Percentiles rank a stretch among this genome's conserved stretches.
Conservation (phyloP, 2,888 invertebrate genomes). For the Stegana nigrithorax region DNA sequence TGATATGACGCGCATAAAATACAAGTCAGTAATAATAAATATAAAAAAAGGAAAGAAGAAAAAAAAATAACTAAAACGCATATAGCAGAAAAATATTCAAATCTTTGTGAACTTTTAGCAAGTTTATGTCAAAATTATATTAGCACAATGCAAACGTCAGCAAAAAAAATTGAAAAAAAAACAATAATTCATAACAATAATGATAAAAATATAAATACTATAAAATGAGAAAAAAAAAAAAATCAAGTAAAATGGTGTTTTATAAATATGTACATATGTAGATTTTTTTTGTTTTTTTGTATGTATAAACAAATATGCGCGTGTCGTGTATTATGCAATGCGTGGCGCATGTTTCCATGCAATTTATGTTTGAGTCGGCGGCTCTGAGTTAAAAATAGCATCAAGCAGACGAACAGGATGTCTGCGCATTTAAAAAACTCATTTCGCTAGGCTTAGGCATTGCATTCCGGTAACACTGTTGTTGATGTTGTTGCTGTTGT, state of each 20-base stretch:
- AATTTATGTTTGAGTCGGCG: too few relatives aligned
- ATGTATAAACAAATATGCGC: background rate
- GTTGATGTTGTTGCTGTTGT: background rate
- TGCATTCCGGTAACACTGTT: background rate
- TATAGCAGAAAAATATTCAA: background rate
- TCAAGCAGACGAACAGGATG: background rate
- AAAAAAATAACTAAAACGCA: background rate
- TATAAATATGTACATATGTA: background rate
- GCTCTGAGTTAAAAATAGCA: background rate
- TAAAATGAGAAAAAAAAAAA: background rate
- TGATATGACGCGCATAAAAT: conserved; percentile 18
- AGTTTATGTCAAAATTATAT: background rate
- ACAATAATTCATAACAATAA: too few relatives aligned
- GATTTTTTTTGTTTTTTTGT: background rate
- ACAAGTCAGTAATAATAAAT: background rate
- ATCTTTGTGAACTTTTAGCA: background rate
- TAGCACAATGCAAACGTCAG: background rate
- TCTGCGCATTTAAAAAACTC: background rate
- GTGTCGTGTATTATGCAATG: background rate
- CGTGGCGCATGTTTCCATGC: background rate
- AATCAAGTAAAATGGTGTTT: background rate
- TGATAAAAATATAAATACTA: too few relatives aligned
- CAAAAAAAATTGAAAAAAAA: background rate
- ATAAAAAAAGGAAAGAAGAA: too few relatives aligned
- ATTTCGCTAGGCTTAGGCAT: too few relatives aligned